Evolutionary conservation across 2,797 vertebrate genomes (phyloP), one percentile per base, ranked within the genome.

Genomic region (Sus cebifrons): DNA sequence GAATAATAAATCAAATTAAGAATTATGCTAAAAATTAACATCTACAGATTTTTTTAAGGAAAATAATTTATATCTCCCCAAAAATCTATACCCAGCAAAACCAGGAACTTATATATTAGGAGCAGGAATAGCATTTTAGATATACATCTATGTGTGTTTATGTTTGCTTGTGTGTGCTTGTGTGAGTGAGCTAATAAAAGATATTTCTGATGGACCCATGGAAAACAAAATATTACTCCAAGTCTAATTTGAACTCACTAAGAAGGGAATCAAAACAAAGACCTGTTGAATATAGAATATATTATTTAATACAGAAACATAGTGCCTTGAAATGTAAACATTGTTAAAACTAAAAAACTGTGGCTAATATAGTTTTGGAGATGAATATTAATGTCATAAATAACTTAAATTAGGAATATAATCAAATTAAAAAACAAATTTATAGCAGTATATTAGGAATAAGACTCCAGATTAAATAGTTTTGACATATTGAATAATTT

Each of bases 401-500:
- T 74, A 64, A 79, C 36, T 95, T 92, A 52, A 78, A 78, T n/a
- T 94, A 86, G 18, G 44, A 56, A 75, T 65, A 71, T 29, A 52
- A 83, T 32, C 21, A 10, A 93, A 27, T 95, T 89, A n/a, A 84
- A 92, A 92, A 86, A 64, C 29, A 58, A 60, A 16, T 58, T 82
- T 73, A 52, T 56, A 95, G 44, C 4, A 75, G 21, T 64, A 36
- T 70, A 29, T 32, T 86, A 91, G 18, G 29, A 86, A 68, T 52
- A 94, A 86, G 70, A 36, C 5, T 64, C 20, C 20, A 91, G 17
- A 93, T 94, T 83, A 91, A 74, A 36, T 78, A 68, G 3, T 95
- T 97, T 96, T 78, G 32, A 77, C 54, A 97, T 91, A 89, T 40
- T 54, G 44, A 91, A 56, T 91, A 62, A 91, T 74, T 95, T 75